Base-by-base conservation (phyloP, 2,797 vertebrate species). In the Petrocephalus sullivani region DNA sequence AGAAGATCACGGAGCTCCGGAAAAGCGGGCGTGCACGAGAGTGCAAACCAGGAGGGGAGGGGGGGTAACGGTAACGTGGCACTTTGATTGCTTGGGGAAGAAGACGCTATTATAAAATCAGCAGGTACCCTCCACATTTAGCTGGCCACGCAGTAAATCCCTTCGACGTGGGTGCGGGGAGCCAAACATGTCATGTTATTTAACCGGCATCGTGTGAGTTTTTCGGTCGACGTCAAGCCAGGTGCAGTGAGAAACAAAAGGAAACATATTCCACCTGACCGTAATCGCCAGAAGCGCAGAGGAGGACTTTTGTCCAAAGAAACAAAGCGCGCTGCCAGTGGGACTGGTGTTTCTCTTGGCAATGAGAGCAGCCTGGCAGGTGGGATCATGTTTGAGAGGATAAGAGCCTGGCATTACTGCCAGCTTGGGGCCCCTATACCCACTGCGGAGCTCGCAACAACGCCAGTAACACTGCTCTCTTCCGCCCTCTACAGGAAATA, bases 401-500 rank as follows among this genome's bases (percentile, higher is more conserved):
- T 81, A 49, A 81, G 75, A 81, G 75, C 75, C 41, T 81, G 41
- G 41, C 41, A 81, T 81, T 49, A 49, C 75, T 81, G 75, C 41
- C 75, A 81, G 41, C 75, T 16, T 81, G 37, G 41, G 41, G 16
- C 75, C 37, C 75, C 19, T n/a, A 49, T 81, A 81, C 75, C 49
- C 37, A 81, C 6, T 19, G 41, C 33, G 33, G 3, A 14, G 21
- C 28, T 37, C 14, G 64, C 14, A 16, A 37, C 46, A 87, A 75
- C 10, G 37, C 12, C 2, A 16, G n/a, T 6, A 51, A 46, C 23
- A 41, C 46, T 85, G 21, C 87, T 84, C 87, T 61, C 49, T 54
- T 19, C 58, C 51, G 46, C 58, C 87, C 57, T 85, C 87, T 85
- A 64, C 21, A 88, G 87, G 87, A 14, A 5, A 10, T 7, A 37